These are phyloP conservation scores for Serripes groenlandicus DNA, from an alignment of 2,888 invertebrate genomes.

Conservation along the genomic window DNA sequence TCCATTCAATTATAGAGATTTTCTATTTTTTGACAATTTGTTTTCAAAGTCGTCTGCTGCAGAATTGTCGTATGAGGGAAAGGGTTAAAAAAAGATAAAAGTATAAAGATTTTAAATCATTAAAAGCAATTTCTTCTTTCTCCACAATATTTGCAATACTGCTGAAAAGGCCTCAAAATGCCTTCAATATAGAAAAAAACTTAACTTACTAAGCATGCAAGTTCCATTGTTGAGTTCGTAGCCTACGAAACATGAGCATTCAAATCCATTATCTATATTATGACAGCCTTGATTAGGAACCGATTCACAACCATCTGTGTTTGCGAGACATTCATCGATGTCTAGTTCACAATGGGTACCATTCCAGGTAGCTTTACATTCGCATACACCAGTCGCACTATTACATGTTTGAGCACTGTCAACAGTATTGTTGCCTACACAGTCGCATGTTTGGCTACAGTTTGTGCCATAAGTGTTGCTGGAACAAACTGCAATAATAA, in stretches of 20 bases:
- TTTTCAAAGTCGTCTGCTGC: too few species aligned
- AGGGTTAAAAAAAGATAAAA: too few species aligned
- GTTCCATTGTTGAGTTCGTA: slow-evolving; percentile 28
- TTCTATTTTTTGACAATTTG: too few species aligned
- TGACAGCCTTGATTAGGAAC: slow-evolving; percentile 50
- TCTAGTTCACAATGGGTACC: slow-evolving; percentile 65
- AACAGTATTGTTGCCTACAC: slow-evolving; percentile 37
- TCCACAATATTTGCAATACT: too few species aligned
- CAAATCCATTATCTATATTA: slow-evolving; percentile 46
- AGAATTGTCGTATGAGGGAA: too few species aligned
- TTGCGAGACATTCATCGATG: slow-evolving; percentile 63
- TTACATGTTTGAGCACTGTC: slow-evolving; percentile 59
- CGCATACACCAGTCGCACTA: slow-evolving; percentile 60
- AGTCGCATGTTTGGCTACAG: slow-evolving; percentile 49
- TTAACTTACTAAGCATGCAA: slow-evolving; percentile 22
- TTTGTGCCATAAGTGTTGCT: slow-evolving; percentile 46
- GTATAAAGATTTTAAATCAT: too few species aligned
- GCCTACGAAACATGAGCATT: slow-evolving; percentile 54
- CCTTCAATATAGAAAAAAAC: too few species aligned
- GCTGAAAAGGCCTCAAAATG: too few species aligned
- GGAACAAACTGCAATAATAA: slow-evolving; percentile 52
- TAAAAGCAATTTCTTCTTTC: too few species aligned
- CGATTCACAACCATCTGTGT: slow-evolving; percentile 35
- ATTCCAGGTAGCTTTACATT: slow-evolving; percentile 65
- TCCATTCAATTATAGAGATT: too few species aligned